Conservation (phyloP, 2,888 invertebrate species). For the Epinotia demarniana region DNA sequence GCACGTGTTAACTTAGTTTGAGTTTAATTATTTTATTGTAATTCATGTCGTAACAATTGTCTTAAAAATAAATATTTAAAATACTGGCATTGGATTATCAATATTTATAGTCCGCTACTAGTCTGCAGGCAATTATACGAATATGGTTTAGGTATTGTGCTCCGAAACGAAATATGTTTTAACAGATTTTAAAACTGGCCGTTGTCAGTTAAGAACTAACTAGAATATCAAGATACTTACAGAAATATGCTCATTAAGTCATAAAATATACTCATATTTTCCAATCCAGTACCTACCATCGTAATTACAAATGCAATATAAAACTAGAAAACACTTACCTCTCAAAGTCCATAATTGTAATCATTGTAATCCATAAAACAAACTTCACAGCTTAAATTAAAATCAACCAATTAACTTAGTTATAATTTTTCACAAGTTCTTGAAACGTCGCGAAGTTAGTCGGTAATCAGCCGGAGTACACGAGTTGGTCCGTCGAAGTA, state of each 20-base stretch:
- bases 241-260: no score
- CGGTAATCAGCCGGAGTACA: neutral
- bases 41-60: no score
- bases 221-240: no score
- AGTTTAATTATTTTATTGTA: neutral
- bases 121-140: no score
- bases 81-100: neutral
- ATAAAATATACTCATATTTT: no score
- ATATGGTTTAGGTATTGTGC: no score
- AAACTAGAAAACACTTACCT: neutral
- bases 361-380: neutral
- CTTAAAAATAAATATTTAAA: no score
- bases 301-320: neutral
- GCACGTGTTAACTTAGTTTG: neutral
- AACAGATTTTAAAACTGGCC: no score
- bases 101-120: neutral
- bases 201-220: no score
- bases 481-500: neutral
- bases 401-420: neutral
- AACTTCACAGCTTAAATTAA: neutral
- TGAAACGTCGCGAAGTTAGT: neutral
- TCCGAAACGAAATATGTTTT: no score
- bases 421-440: neutral
- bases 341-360: neutral
- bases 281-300: no score